A percentile compares a stretch with the other conserved stretches of the same genome.
Conservation (phyloP, 2,888 invertebrate genomes). For the Spatulosminthurus flaviceps region DNA sequence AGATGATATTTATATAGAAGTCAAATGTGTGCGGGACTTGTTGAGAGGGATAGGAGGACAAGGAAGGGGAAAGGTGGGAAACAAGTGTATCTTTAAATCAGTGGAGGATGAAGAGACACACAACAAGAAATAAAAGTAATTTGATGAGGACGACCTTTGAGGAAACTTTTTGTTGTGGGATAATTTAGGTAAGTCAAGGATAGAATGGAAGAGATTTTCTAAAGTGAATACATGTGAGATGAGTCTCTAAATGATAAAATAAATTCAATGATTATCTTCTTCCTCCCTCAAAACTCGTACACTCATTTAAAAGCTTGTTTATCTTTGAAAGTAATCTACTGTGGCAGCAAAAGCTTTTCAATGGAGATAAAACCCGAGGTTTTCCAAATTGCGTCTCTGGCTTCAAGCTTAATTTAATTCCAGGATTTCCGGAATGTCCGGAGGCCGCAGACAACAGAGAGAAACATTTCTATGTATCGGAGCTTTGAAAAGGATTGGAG, state of each 20-base stretch:
- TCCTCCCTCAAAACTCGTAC: neutral
- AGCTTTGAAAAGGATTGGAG: too few species aligned
- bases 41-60: neutral
- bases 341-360: too few species aligned
- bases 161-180: slow-evolving; percentile 19
- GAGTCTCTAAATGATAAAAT: slow-evolving; percentile 28
- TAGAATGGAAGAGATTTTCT: neutral
- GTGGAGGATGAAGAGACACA: neutral
- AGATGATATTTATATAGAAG: too few species aligned
- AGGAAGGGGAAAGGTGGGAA: neutral
- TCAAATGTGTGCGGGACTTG: neutral
- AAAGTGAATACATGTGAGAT: neutral
- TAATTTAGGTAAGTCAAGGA: slow-evolving; percentile 15
- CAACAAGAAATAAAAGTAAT: neutral
- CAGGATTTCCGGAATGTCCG: too few species aligned
- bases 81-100: neutral
- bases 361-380: too few species aligned
- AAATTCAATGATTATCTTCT: slow-evolving; percentile 15
- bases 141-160: neutral
- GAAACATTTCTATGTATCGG: too few species aligned
- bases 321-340: neutral
- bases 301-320: neutral
- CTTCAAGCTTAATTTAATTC: too few species aligned
- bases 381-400: too few species aligned
- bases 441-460: too few species aligned